Percentiles rank a stretch among this genome's conserved stretches.
Conservation (phyloP, 30 jellyfish, hydroid and myxozoan genomes). For the Hydractinia echinata region DNA sequence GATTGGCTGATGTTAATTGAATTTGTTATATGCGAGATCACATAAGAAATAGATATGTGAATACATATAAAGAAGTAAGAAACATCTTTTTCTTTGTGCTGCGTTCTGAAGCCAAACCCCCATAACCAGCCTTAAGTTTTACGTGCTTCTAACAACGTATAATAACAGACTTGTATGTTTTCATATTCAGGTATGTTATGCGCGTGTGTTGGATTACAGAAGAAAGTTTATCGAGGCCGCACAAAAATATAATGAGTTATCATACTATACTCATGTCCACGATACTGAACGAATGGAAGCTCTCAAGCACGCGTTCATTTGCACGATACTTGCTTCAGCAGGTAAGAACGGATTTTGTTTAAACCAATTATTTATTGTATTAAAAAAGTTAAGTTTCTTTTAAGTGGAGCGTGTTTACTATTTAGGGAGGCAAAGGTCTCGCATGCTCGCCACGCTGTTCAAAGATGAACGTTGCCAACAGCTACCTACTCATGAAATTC, state of each 20-base stretch:
- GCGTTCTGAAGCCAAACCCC: too few relatives aligned
- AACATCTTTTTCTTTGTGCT: too few relatives aligned
- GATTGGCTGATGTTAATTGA: too few relatives aligned
- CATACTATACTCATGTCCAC: slow-evolving; percentile 59
- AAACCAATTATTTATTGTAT: not conserved
- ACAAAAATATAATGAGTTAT: slow-evolving; percentile 67
- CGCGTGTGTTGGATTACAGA: slow-evolving; percentile 75
- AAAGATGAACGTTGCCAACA: slow-evolving; percentile 90
- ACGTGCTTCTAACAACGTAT: not conserved
- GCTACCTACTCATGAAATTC: slow-evolving; percentile 74
- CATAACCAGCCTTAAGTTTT: not conserved
- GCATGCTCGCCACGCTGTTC: slow-evolving; percentile 80
- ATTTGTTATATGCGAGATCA: too few relatives aligned
- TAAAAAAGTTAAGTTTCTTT: not conserved
- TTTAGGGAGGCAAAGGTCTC: slow-evolving; percentile 77
- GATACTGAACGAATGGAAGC: slow-evolving; percentile 76
- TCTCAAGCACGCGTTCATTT: slow-evolving; percentile 62
- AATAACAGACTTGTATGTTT: not conserved
- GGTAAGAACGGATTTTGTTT: slow-evolving; percentile 23
- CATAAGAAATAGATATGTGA: too few relatives aligned
- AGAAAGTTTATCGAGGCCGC: slow-evolving; percentile 88
- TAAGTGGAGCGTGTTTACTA: not conserved
- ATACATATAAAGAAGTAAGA: too few relatives aligned
- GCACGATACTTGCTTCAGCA: slow-evolving; percentile 87
- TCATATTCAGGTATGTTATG: slow-evolving; percentile 63